phyloP scores from a whole-genome alignment of 2,888 invertebrate genomes.

The Trachelus troglodyta region DNA sequence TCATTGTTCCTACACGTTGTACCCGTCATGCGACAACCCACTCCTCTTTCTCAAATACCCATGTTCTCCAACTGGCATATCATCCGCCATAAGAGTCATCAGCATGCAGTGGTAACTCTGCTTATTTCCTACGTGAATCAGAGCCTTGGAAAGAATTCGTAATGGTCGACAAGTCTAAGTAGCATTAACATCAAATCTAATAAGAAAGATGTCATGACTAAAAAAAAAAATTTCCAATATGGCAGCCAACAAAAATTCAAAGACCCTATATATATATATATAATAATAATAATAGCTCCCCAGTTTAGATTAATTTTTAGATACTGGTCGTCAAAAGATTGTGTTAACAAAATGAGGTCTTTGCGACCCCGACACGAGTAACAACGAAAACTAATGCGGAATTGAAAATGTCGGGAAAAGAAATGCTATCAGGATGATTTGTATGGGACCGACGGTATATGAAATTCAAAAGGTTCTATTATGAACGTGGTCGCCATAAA shows the following conservation, averaged over 20 bases:
- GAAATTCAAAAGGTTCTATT: not conserved
- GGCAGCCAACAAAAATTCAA: not conserved
- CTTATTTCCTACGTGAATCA: not conserved
- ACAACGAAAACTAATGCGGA: no score
- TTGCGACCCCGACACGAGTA: no score
- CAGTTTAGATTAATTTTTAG: no score
- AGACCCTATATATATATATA: no score
- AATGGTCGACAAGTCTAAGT: not conserved
- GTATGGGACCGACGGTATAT: not conserved
- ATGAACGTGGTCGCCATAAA: no score
- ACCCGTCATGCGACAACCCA: slow-evolving; percentile 3
- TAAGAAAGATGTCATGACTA: not conserved
- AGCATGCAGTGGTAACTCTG: not conserved
- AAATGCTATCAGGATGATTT: not conserved
- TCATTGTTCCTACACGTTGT: slow-evolving; percentile 4
- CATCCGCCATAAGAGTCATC: not conserved
- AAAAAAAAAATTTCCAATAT: not conserved
- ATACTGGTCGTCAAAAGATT: no score
- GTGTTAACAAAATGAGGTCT: no score
- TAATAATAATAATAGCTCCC: no score
- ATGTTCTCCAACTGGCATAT: not conserved
- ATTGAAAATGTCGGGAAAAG: not conserved
- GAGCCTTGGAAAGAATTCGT: not conserved
- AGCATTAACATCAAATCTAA: not conserved
- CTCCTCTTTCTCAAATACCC: not conserved